A percentile compares a stretch with the other conserved stretches of the same genome.
phyloP scores from a whole-genome alignment of 2,113 vertebrate genomes.

The Actenoides lindsayi region DNA sequence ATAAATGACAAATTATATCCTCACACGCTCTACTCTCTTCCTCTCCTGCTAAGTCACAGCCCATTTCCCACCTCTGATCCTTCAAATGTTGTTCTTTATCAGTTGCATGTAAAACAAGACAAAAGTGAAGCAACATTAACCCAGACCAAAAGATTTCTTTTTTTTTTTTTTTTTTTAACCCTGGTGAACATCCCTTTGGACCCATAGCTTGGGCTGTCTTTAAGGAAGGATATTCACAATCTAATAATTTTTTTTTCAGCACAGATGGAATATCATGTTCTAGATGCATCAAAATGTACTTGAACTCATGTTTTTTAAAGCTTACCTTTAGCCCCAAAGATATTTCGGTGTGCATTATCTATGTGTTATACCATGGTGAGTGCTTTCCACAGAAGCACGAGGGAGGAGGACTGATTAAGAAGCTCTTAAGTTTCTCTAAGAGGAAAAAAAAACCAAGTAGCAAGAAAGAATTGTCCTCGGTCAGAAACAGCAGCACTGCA shows the following conservation, averaged over 20 bases:
- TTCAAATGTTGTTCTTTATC: not conserved
- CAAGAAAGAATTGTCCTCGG: not conserved
- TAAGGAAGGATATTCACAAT: not conserved
- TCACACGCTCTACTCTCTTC: not conserved
- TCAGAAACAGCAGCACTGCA: not conserved
- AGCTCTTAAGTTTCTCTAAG: not conserved
- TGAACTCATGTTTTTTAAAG: not conserved
- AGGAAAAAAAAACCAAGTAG: not conserved
- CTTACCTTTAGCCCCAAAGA: not conserved
- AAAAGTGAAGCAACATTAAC: not conserved
- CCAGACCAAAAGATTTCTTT: not conserved
- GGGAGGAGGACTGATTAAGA: not conserved
- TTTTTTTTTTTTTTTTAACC: not conserved
- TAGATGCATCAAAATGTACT: not conserved
- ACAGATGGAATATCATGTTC: not conserved
- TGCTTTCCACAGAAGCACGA: not conserved
- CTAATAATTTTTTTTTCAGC: not conserved
- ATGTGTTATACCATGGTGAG: not conserved
- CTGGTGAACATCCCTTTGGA: not conserved
- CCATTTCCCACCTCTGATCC: constrained; percentile 27
- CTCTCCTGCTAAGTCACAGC: not conserved
- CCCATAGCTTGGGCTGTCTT: not conserved
- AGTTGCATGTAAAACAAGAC: not conserved
- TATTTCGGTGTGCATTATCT: not conserved
- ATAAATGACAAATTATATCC: constrained; percentile 33